Base-by-base conservation (phyloP, 2,113 vertebrate species). In the Paramormyrops kingsleyae region DNA sequence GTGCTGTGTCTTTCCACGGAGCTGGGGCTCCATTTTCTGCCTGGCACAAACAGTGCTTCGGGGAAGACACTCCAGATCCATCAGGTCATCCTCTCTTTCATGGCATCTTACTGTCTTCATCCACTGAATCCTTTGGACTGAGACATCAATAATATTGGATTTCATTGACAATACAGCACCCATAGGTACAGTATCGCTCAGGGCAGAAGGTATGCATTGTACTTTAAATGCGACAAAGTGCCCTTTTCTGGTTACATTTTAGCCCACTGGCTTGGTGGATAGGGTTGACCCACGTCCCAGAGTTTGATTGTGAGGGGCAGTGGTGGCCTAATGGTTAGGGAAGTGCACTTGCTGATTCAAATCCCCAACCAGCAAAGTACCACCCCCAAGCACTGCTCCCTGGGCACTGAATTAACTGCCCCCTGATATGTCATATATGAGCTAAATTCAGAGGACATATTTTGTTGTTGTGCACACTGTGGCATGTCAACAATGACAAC, bases 171-270 rank as follows among this genome's bases (percentile, higher is more conserved):
- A 52, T 52, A 21, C 53, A 21, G 53, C 53, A 59, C 53, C 62
- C 62, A 6, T 70, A 70, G 62, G 10, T 70, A 31, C 62, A 19
- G 62, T 70, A 10, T 31, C n/a, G 9, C 66, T 12, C 66, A 13
- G 66, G 56, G 21, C 24, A 7, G 56, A 8, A 24, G 2, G 24
- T 19, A 24, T 62, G 56, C 52, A 53, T 13, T 53, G 10, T 53
- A 53, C 52, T 53, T 53, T 53, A 53, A 53, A 53, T 53, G 17
- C 87, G 91, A 92, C 88, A 91, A 90, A 89, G 92, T 92, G 88
- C 47, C 12, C 42, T 2, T 35, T 35, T 92, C 92, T 85, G 92
- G 59, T 24, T 77, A 21, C 12, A 17, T 83, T 62, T 8, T 59
- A 90, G 90, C 10, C 62, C 24, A 9, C 77, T 9, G 49, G 77